Conservation (phyloP, 2,113 vertebrate species). For the Engystomops pustulosus region DNA sequence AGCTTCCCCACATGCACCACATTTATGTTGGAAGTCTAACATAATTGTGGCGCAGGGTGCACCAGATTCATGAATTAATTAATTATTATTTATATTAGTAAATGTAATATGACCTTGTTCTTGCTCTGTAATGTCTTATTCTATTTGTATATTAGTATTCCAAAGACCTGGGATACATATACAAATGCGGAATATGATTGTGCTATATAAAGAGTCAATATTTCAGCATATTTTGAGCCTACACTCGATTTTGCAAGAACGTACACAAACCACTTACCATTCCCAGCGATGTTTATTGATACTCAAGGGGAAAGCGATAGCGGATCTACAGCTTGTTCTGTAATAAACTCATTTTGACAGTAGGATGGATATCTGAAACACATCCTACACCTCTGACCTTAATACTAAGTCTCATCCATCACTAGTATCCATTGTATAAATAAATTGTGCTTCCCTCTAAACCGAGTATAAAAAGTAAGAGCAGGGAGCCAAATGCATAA, state of each 20-base stretch:
- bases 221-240: background rate
- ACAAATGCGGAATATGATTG: too few relatives aligned
- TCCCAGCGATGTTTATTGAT: slow-evolving; percentile 9
- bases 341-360: background rate
- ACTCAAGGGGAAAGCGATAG: background rate
- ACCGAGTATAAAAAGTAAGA: background rate
- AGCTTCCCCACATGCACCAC: too few relatives aligned
- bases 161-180: too few relatives aligned
- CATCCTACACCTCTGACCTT: background rate
- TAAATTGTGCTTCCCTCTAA: background rate
- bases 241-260: background rate
- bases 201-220: too few relatives aligned
- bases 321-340: background rate
- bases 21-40: too few relatives aligned
- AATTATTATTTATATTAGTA: too few relatives aligned
- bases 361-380: background rate
- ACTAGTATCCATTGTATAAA: background rate
- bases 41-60: too few relatives aligned
- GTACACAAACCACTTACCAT: background rate
- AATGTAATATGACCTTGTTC: too few relatives aligned
- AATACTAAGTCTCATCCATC: background rate
- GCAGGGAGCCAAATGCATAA: background rate
- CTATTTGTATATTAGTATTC: too few relatives aligned
- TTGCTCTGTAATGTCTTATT: too few relatives aligned
- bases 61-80: too few relatives aligned